Conservation (phyloP, 2,113 vertebrate genomes). For the Pseudopodoces humilis region DNA sequence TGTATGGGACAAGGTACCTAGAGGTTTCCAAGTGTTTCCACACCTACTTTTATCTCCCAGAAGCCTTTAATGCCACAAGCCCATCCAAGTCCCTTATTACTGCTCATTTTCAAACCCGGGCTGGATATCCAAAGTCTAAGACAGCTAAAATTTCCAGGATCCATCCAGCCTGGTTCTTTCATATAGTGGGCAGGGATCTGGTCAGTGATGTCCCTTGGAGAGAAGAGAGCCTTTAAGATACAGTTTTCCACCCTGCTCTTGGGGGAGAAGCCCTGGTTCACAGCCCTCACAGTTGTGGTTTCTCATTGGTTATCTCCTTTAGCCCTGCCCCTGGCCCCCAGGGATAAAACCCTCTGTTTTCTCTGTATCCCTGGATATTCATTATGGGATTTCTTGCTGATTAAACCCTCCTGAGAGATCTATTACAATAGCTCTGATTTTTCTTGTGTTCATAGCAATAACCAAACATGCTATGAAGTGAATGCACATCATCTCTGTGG, state of each 20-base stretch:
- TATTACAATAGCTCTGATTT: background rate
- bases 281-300: too few relatives aligned
- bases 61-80: background rate
- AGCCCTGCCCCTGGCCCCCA: too few relatives aligned
- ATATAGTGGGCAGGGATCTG: too few relatives aligned
- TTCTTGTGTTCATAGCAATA: background rate
- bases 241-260: too few relatives aligned
- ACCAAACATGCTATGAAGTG: fast-evolving
- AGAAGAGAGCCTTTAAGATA: too few relatives aligned
- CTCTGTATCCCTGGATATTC: too few relatives aligned
- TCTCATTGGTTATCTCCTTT: too few relatives aligned
- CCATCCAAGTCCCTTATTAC: background rate
- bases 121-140: background rate
- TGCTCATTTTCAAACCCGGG: background rate
- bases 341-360: too few relatives aligned
- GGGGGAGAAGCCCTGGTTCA: too few relatives aligned
- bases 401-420: too few relatives aligned
- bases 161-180: background rate
- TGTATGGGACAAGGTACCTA: background rate
- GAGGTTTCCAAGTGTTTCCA: background rate
- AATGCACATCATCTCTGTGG: background rate
- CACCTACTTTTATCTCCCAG: background rate
- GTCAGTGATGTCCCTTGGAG: too few relatives aligned
- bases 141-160: background rate
- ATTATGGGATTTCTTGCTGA: too few relatives aligned